A percentile compares a stretch with the other conserved stretches of the same genome.
phyloP scores from a whole-genome alignment of 2,113 vertebrate genomes.

The Dasyornis broadbenti region DNA sequence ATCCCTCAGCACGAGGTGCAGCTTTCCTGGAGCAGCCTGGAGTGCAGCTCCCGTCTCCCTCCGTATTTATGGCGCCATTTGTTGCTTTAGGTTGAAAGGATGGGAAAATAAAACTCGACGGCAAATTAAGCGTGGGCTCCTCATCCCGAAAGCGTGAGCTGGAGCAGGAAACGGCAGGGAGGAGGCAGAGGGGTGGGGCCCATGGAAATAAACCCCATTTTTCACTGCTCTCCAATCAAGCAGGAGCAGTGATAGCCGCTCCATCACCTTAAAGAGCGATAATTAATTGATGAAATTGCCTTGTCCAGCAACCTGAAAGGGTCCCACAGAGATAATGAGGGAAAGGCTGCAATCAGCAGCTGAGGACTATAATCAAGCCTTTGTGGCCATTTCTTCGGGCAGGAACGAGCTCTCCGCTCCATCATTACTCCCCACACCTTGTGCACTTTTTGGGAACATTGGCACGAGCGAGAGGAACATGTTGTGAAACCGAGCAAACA shows the following conservation, averaged over 20 bases:
- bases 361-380: not conserved
- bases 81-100: not conserved
- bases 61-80: not conserved
- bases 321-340: not conserved
- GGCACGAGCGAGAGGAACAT: conserved; percentile 29
- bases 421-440: conserved; percentile 43
- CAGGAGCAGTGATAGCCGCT: not conserved
- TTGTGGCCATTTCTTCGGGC: conserved; percentile 8
- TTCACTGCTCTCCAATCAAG: not conserved
- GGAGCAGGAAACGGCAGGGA: not conserved
- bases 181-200: not conserved
- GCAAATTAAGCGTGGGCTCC: not conserved
- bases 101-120: not conserved
- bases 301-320: not conserved
- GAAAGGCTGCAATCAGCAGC: not conserved
- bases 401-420: not conserved
- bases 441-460: conserved; percentile 48
- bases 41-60: not conserved
- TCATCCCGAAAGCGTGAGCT: not conserved
- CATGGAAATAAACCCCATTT: not conserved
- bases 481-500: conserved; percentile 61
- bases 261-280: not conserved
- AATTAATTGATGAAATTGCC: not conserved
- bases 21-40: not conserved
- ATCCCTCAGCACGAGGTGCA: not conserved